These are phyloP conservation scores for Syngnathus scovelli DNA, from an alignment of 2,113 vertebrate genomes.

Conservation along the genomic window DNA sequence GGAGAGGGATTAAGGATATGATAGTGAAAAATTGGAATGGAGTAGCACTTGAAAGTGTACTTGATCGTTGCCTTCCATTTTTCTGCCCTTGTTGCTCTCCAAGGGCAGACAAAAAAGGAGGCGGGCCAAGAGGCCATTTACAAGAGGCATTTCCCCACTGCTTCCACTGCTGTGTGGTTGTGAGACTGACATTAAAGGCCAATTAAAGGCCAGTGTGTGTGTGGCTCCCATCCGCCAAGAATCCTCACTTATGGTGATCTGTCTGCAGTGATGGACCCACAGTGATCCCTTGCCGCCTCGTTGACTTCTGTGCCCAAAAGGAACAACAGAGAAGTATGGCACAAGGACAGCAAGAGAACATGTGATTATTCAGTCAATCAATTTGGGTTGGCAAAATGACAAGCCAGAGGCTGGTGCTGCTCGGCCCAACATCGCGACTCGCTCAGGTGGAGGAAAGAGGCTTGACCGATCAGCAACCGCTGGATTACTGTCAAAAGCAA, in stretches of 20 bases:
- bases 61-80: slow-evolving; percentile 61
- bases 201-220: slow-evolving; percentile 17
- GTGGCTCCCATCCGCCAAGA: slow-evolving; percentile 1
- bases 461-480: slow-evolving; percentile 29
- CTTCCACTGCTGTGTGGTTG: slow-evolving; percentile 17
- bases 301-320: slow-evolving; percentile 38
- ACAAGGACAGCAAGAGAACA: slow-evolving; percentile 46
- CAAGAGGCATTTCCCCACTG: slow-evolving; percentile 18
- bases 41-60: slow-evolving; percentile 52
- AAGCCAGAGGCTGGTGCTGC: slow-evolving; percentile 31
- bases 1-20: slow-evolving; percentile 56
- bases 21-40: slow-evolving; percentile 53
- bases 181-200: slow-evolving; percentile 19
- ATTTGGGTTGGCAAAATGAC: slow-evolving; percentile 39
- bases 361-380: slow-evolving; percentile 63
- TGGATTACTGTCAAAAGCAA: slow-evolving; percentile 27
- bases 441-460: slow-evolving; percentile 23
- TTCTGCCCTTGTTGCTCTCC: slow-evolving; percentile 45
- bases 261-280: slow-evolving; percentile 55
- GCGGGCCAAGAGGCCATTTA: slow-evolving; percentile 32
- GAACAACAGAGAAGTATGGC: slow-evolving; percentile 32
- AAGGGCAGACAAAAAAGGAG: slow-evolving; percentile 32
- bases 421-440: slow-evolving; percentile 26
- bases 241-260: slow-evolving; percentile 43
- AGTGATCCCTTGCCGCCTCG: slow-evolving; percentile 44